phyloP scores from a whole-genome alignment of 2,888 invertebrate genomes.

The Oxytorus armatus region DNA sequence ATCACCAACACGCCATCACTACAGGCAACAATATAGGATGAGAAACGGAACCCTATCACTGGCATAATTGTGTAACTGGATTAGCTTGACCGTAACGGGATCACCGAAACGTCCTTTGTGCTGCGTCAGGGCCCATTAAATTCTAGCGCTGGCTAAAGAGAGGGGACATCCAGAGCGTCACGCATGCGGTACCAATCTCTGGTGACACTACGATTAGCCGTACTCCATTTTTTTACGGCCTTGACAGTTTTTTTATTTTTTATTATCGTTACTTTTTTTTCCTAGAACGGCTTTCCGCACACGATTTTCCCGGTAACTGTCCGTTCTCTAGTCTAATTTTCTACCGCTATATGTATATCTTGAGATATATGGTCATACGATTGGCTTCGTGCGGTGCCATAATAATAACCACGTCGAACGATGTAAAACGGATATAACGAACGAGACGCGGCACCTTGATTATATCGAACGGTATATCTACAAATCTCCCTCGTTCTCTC shows the following conservation, averaged over 20 bases:
- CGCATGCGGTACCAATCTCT: conserved; percentile 14
- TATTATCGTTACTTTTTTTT: neutral
- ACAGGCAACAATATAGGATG: conserved; percentile 9
- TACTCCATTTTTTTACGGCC: conserved; percentile 22
- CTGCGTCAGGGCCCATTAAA: conserved; percentile 61
- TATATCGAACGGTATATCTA: conserved; percentile 4
- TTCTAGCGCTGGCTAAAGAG: conserved; percentile 14
- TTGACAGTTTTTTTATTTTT: neutral
- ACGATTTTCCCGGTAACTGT: neutral
- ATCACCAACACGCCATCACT: conserved; percentile 12
- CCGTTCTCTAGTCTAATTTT: too few species aligned
- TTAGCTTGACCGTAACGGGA: conserved; percentile 66
- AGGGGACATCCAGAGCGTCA: conserved; percentile 14
- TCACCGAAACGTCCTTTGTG: conserved; percentile 67
- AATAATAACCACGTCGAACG: conserved; percentile 2
- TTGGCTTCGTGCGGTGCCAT: neutral
- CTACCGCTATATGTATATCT: neutral
- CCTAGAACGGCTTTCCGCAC: neutral
- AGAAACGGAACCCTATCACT: conserved; percentile 58
- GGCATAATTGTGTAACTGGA: conserved; percentile 65
- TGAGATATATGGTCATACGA: neutral
- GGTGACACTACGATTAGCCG: conserved; percentile 24
- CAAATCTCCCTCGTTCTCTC: neutral
- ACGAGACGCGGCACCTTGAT: neutral
- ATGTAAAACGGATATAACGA: neutral